Base-by-base conservation (phyloP, 2,113 vertebrate species). In the Heterotis niloticus region DNA sequence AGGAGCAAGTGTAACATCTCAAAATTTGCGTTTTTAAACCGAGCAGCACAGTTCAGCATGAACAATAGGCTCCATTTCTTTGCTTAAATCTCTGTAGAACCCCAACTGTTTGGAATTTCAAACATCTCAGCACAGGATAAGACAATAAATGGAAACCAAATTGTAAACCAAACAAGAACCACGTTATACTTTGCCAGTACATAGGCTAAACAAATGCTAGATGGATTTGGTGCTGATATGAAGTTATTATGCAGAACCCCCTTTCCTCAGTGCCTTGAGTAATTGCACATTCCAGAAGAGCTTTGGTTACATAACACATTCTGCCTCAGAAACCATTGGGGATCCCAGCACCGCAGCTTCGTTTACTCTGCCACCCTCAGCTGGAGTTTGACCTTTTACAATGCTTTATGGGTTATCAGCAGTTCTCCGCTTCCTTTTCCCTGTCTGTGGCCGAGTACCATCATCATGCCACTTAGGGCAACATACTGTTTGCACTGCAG, bases 221-320 rank as follows among this genome's bases (percentile, higher is more conserved):
- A 4, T 28, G 68, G 34, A 70, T 29, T 70, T 44, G 67, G 62
- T 77, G 34, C 62, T 65, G 56, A 77, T 44, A 66, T 78, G 79
- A 69, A 74, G 67, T 80, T 52, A 78, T 60, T 64, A 72, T 17
- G 12, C 69, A 71, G 5, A 7, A 44, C 44, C n/a, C 69, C 44
- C 69, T 28, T 7, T 9, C 34, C 18, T n/a, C 34, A 44, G 7
- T 54, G 24, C 9, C 79, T 23, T 85, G 79, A 85, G 70, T 78
- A 81, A 84, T 80, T 75, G 57, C 18, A 56, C 64, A 64, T 23
- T 52, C 29, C 75, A 24, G 24, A 66, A 57, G 54, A 52, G 67
- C 44, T 20, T n/a, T 23, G 29, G 20, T 79, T 82, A 79, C n/a
- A 81, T 80, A 82, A 82, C 78, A 70, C 75, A 74, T 62, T 75